These are phyloP conservation scores for Tenebrio molitor DNA, from an alignment of 1,140 invertebrate genomes.

Conservation along the genomic window DNA sequence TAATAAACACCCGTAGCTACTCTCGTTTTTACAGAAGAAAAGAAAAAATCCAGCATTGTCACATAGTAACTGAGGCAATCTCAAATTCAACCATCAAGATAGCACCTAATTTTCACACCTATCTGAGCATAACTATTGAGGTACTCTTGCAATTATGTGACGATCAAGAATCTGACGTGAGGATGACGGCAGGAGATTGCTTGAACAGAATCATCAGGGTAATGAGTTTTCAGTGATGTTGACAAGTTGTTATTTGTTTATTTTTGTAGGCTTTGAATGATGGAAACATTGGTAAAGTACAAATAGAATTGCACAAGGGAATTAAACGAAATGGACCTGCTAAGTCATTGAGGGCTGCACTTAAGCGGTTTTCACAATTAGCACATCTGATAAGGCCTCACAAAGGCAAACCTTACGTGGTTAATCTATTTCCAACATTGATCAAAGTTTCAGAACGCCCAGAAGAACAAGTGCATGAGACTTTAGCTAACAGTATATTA, in stretches of 20 bases:
- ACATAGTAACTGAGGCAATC: slow-evolving; percentile 77
- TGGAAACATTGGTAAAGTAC: slow-evolving; percentile 78
- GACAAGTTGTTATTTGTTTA: slow-evolving; percentile 2
- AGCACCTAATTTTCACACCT: slow-evolving; percentile 74
- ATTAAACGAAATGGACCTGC: slow-evolving; percentile 83
- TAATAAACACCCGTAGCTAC: not conserved
- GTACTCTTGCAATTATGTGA: slow-evolving; percentile 80
- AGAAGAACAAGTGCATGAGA: slow-evolving; percentile 84
- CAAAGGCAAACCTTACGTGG: slow-evolving; percentile 83
- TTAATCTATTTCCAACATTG: slow-evolving; percentile 81
- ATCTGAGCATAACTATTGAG: slow-evolving; percentile 81
- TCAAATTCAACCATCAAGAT: slow-evolving; percentile 71
- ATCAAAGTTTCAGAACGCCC: slow-evolving; percentile 75
- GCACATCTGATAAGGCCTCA: slow-evolving; percentile 77
- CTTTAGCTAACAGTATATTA: slow-evolving; percentile 75
- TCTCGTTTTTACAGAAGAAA: slow-evolving; percentile 71
- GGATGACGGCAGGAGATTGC: slow-evolving; percentile 85
- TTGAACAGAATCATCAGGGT: slow-evolving; percentile 85
- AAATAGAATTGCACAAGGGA: slow-evolving; percentile 84
- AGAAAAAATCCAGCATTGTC: slow-evolving; percentile 79
- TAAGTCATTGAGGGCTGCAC: slow-evolving; percentile 77
- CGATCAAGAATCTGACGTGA: slow-evolving; percentile 82
- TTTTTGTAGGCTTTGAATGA: slow-evolving; percentile 60
- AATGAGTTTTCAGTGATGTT: slow-evolving; percentile 53
- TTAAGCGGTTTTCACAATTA: slow-evolving; percentile 83